phyloP scores from a whole-genome alignment of 2,113 vertebrate genomes.

The Rhinogobius similis region DNA sequence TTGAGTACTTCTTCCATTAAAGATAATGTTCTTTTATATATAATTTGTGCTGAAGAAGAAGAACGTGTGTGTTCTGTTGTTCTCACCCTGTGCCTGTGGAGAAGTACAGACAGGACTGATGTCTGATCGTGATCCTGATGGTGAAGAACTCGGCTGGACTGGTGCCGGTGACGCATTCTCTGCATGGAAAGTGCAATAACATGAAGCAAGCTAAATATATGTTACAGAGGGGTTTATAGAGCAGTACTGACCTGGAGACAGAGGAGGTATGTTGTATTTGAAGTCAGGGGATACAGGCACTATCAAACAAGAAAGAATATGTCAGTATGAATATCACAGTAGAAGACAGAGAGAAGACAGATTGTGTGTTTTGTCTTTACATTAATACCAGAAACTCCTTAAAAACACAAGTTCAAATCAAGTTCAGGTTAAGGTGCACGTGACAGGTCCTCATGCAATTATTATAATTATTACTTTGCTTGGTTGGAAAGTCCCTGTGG shows the following conservation, averaged over 20 bases:
- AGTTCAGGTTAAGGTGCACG: too few species aligned
- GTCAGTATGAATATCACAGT: background rate
- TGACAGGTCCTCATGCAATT: too few species aligned
- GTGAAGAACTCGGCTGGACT: constrained; percentile 54
- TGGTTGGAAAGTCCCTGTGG: too few species aligned
- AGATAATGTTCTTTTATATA: too few species aligned
- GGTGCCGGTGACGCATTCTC: constrained; percentile 61
- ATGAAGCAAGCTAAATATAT: background rate
- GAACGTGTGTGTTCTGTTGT: too few species aligned
- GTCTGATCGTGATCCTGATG: constrained; percentile 67
- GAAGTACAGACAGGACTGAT: constrained; percentile 20
- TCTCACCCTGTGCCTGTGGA: constrained; percentile 29
- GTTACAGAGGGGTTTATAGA: background rate
- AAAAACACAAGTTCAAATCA: too few species aligned
- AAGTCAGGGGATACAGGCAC: constrained; percentile 55
- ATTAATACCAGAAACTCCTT: too few species aligned
- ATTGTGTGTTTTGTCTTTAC: too few species aligned
- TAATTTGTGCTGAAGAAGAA: too few species aligned
- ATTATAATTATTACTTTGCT: too few species aligned
- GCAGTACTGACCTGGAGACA: constrained; percentile 68
- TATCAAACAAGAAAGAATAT: constrained; percentile 22
- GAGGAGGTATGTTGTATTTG: constrained; percentile 45
- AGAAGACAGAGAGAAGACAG: too few species aligned
- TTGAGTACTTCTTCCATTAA: too few species aligned
- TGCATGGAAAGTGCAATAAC: constrained; percentile 23